Evolutionary conservation across 2,888 invertebrate genomes (phyloP).

Genomic region (Pasiphila rectangulata): DNA sequence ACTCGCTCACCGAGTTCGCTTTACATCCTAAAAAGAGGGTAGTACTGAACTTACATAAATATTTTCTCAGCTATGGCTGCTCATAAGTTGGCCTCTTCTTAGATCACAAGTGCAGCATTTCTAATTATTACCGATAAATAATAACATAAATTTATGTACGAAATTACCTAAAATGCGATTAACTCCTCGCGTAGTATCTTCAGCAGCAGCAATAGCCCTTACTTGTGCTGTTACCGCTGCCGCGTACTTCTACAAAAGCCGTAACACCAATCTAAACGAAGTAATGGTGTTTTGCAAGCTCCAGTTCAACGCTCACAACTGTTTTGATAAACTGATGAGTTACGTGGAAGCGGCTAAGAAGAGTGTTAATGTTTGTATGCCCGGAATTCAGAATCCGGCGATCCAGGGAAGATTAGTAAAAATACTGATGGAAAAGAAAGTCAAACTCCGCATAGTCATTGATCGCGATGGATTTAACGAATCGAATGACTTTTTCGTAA

Average conservation of each 20-base stretch:
- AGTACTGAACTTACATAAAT: conserved; percentile 36
- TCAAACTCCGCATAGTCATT: conserved; percentile 65
- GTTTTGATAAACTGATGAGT: conserved; percentile 70
- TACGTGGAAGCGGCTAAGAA: conserved; percentile 64
- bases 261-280: conserved; percentile 64
- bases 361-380: conserved; percentile 71
- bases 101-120: conserved; percentile 57
- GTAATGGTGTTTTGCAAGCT: conserved; percentile 77
- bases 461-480: conserved; percentile 65
- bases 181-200: conserved; percentile 59
- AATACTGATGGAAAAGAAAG: conserved; percentile 59
- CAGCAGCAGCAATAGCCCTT: conserved; percentile 64
- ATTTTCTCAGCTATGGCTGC: conserved; percentile 35
- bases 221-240: conserved; percentile 70
- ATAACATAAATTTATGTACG: conserved; percentile 59
- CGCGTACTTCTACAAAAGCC: conserved; percentile 66
- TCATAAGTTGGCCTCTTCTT: conserved; percentile 56
- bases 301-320: conserved; percentile 68
- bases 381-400: conserved; percentile 71
- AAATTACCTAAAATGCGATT: conserved; percentile 70
- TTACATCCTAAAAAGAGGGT: conserved; percentile 44
- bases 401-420: conserved; percentile 67
- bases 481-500: conserved; percentile 63
- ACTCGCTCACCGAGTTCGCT: background rate
- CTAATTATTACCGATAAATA: conserved; percentile 33